phyloP scores from a whole-genome alignment of 1,140 invertebrate genomes.

The Drosophila nigromelanica region DNA sequence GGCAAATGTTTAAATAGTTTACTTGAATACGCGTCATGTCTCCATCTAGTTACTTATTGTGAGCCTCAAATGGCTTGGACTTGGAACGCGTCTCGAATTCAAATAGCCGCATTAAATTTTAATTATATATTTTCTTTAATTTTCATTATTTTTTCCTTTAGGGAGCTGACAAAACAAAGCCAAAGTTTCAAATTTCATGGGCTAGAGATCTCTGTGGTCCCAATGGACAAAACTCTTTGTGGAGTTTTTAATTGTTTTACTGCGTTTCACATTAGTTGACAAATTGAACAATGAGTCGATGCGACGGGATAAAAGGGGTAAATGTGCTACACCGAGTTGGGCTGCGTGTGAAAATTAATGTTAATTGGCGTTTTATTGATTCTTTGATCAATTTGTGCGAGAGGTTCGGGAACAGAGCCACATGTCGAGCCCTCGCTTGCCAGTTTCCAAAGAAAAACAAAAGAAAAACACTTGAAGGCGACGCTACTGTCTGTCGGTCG shows the following conservation, averaged over 20 bases:
- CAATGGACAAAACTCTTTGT: slow-evolving; percentile 2
- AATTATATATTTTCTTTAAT: slow-evolving; percentile 45
- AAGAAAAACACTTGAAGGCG: slow-evolving; percentile 42
- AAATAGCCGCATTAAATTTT: slow-evolving; percentile 54
- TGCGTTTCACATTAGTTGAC: slow-evolving; percentile 57
- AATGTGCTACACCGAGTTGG: not conserved
- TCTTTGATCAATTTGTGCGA: slow-evolving; percentile 38
- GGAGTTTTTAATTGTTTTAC: slow-evolving; percentile 57
- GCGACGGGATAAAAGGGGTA: slow-evolving; percentile 14
- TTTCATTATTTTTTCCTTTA: not conserved
- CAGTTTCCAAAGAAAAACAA: slow-evolving; percentile 12
- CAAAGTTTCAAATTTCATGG: slow-evolving; percentile 52
- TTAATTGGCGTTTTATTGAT: slow-evolving; percentile 67
- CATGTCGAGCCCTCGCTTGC: slow-evolving; percentile 6
- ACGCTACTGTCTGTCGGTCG: slow-evolving; percentile 36
- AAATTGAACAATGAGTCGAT: slow-evolving; percentile 57
- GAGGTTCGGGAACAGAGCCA: slow-evolving; percentile 26
- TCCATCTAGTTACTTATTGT: slow-evolving; percentile 35
- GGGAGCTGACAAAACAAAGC: slow-evolving; percentile 51
- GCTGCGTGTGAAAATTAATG: slow-evolving; percentile 61
- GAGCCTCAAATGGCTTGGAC: slow-evolving; percentile 11
- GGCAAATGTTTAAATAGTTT: slow-evolving; percentile 41
- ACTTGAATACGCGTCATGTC: slow-evolving; percentile 19
- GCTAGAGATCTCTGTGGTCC: not conserved
- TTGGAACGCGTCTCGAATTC: slow-evolving; percentile 30